Evolutionary conservation across 2,113 vertebrate species (phyloP).

Genomic region (Octodon degus): DNA sequence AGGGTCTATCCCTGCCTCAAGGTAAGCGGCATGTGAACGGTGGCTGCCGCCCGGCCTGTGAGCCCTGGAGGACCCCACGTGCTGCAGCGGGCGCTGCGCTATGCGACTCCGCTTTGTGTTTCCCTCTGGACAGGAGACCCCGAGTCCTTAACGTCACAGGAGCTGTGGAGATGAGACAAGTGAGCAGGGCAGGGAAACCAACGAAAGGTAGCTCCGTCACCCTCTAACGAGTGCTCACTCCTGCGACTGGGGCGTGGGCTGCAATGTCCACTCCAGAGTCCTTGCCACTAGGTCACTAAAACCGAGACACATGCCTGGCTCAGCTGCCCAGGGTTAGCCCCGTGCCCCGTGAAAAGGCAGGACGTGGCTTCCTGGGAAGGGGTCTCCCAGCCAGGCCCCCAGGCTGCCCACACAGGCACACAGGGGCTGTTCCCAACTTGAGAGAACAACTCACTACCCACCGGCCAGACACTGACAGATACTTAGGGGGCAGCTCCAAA

Average conservation of each 20-base stretch:
- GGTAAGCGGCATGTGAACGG: neutral
- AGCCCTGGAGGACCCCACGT: neutral
- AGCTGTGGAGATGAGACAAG: neutral
- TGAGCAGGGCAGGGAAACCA: neutral
- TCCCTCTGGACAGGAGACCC: too few relatives aligned
- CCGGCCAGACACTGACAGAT: neutral
- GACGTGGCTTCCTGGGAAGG: neutral
- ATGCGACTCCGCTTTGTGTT: too few relatives aligned
- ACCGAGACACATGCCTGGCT: neutral
- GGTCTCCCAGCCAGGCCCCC: neutral
- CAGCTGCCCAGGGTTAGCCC: neutral
- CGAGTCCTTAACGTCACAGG: neutral
- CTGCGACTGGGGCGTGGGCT: neutral
- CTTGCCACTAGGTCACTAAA: neutral
- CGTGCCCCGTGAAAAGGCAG: neutral
- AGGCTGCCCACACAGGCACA: neutral
- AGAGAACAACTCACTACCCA: neutral
- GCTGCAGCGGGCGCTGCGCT: neutral
- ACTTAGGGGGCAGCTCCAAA: slow-evolving; percentile 14
- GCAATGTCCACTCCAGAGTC: neutral
- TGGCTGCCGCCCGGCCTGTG: neutral
- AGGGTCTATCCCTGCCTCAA: neutral
- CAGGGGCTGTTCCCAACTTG: neutral
- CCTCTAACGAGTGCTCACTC: neutral
- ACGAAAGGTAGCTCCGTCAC: neutral